These are phyloP conservation scores for Linyphia triangularis DNA, from an alignment of 2,888 invertebrate species.

Conservation along the genomic window DNA sequence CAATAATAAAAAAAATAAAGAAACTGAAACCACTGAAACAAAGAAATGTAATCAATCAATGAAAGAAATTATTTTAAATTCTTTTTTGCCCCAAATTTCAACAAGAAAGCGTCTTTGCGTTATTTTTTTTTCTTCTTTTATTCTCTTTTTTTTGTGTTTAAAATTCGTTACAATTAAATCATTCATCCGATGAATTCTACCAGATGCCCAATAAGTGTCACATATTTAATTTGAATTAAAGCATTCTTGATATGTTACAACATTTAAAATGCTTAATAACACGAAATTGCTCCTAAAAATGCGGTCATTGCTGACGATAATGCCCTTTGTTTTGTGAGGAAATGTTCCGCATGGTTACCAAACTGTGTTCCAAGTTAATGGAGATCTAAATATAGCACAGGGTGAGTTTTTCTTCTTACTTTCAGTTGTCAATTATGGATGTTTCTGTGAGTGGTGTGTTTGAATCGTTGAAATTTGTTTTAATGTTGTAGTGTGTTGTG, in stretches of 20 bases:
- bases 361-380: slow-evolving; percentile 65
- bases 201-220: neutral
- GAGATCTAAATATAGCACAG: slow-evolving; percentile 40
- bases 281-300: slow-evolving; percentile 52
- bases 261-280: slow-evolving; percentile 31
- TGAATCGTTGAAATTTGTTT: neutral
- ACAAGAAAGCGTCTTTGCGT: too few relatives aligned
- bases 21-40: slow-evolving; percentile 40
- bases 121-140: too few relatives aligned
- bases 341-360: slow-evolving; percentile 73
- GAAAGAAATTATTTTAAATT: neutral
- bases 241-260: neutral
- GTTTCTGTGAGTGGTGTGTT: neutral
- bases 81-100: too few relatives aligned
- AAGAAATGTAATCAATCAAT: slow-evolving; percentile 37
- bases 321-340: slow-evolving; percentile 62
- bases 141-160: neutral
- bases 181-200: neutral
- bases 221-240: neutral
- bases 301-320: slow-evolving; percentile 66
- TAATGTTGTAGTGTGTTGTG: neutral
- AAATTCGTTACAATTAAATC: neutral
- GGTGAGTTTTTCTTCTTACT: slow-evolving; percentile 46
- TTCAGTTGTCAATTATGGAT: neutral
- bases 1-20: neutral